These are phyloP conservation scores for Platyrinchus mystaceus DNA, from an alignment of 2,797 vertebrate genomes.

Conservation along the genomic window DNA sequence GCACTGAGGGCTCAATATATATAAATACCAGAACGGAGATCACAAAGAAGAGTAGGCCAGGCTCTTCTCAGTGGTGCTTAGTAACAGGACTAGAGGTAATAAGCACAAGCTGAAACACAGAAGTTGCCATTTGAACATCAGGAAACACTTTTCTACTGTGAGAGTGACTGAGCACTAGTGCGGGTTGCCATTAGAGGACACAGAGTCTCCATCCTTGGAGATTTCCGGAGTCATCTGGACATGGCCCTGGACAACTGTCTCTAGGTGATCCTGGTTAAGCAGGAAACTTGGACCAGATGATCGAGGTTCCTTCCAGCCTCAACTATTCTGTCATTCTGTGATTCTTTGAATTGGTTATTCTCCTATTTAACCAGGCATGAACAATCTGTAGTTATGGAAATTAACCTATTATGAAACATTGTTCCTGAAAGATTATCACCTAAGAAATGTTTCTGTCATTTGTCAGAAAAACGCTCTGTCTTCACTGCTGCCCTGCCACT, in stretches of 20 bases:
- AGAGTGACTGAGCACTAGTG: not conserved
- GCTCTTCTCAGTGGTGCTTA: not conserved
- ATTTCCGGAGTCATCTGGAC: not conserved
- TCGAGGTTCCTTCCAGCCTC: not conserved
- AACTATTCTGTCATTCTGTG: not conserved
- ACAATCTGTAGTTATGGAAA: not conserved
- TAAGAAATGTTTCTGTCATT: not conserved
- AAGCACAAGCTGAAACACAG: not conserved
- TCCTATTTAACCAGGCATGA: not conserved
- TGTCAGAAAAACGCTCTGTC: not conserved
- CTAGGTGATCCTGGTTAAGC: not conserved
- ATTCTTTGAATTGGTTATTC: not conserved
- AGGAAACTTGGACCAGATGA: not conserved
- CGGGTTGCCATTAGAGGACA: not conserved
- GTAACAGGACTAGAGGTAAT: not conserved
- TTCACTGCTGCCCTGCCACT: not conserved
- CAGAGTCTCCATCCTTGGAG: not conserved
- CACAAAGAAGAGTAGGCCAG: not conserved
- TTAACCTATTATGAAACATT: not conserved
- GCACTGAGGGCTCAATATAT: not conserved
- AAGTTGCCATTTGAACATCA: not conserved
- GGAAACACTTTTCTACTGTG: not conserved
- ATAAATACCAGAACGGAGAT: not conserved
- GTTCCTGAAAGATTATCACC: rapidly evolving
- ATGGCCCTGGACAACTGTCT: not conserved